phyloP scores from a whole-genome alignment of 1,140 invertebrate genomes.

The Drosophila dunni region DNA sequence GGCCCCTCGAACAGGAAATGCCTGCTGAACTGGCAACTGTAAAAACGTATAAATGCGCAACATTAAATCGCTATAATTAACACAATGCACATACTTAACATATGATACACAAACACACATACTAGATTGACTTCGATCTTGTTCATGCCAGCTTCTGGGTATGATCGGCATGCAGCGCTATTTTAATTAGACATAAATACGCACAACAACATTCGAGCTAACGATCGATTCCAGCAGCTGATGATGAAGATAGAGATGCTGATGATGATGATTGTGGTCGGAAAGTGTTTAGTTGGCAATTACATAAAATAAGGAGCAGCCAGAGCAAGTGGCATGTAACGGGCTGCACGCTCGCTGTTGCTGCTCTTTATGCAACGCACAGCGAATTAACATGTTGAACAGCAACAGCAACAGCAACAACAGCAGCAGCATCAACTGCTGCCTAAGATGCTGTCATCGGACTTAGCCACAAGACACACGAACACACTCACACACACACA shows the following conservation, averaged over 20 bases:
- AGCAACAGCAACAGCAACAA: conserved; percentile 38
- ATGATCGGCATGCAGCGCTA: conserved; percentile 68
- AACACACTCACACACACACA: conserved; percentile 20
- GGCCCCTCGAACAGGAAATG: conserved; percentile 65
- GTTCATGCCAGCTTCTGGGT: conserved; percentile 47
- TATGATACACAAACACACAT: conserved; percentile 45
- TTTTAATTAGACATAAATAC: conserved; percentile 82
- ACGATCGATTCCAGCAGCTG: background rate
- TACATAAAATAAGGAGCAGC: conserved; percentile 81
- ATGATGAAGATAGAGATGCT: conserved; percentile 13
- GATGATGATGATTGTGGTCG: conserved; percentile 46
- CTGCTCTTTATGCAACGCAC: conserved; percentile 74
- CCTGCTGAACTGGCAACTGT: conserved; percentile 44
- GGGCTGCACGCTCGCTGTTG: conserved; percentile 47
- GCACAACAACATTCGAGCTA: conserved; percentile 28
- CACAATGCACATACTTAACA: conserved; percentile 74
- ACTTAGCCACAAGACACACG: conserved; percentile 46
- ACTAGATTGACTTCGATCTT: conserved; percentile 13
- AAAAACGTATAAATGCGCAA: conserved; percentile 65
- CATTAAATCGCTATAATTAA: conserved; percentile 74
- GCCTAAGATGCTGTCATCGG: conserved; percentile 71
- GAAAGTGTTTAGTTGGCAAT: conserved; percentile 80
- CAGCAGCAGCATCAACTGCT: conserved; percentile 45
- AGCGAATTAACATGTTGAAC: conserved; percentile 77
- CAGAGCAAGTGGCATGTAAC: conserved; percentile 62